Evolutionary conservation across 1,140 invertebrate genomes (phyloP).

Genomic region (Microplitis demolitor): DNA sequence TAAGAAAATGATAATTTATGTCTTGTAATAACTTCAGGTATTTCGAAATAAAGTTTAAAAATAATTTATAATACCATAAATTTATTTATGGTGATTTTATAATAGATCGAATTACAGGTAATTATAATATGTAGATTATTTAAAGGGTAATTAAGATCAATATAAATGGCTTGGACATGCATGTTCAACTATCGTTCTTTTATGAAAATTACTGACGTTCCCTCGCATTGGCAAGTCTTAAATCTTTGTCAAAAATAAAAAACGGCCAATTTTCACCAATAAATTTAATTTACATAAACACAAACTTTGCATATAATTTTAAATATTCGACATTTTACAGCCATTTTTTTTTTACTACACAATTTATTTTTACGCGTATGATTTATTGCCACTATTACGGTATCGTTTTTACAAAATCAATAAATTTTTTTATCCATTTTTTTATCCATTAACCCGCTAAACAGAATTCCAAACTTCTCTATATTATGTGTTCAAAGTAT

Average conservation of each 20-base stretch:
- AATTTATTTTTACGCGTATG: too few species aligned
- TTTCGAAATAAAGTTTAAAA: background rate
- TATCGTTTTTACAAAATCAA: too few species aligned
- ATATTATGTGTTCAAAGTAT: too few species aligned
- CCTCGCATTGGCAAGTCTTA: background rate
- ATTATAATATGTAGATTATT: background rate
- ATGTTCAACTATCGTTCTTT: conserved; percentile 17
- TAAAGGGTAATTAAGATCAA: conserved; percentile 2
- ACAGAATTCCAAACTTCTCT: too few species aligned
- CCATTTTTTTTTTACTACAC: too few species aligned
- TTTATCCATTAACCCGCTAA: too few species aligned
- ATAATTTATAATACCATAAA: background rate
- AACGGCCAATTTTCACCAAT: conserved; percentile 5
- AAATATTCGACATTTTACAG: too few species aligned
- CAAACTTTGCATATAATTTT: background rate
- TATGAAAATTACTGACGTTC: conserved; percentile 5
- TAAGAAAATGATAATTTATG: too few species aligned
- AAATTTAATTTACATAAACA: background rate
- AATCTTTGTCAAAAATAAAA: background rate
- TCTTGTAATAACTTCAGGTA: too few species aligned
- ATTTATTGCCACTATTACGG: too few species aligned
- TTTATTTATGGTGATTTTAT: background rate
- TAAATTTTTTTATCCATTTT: too few species aligned
- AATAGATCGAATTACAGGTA: background rate
- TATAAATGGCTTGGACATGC: conserved; percentile 10